These are phyloP conservation scores for Sebastes taczanowskii DNA, from an alignment of 2,797 vertebrate species.

Conservation along the genomic window DNA sequence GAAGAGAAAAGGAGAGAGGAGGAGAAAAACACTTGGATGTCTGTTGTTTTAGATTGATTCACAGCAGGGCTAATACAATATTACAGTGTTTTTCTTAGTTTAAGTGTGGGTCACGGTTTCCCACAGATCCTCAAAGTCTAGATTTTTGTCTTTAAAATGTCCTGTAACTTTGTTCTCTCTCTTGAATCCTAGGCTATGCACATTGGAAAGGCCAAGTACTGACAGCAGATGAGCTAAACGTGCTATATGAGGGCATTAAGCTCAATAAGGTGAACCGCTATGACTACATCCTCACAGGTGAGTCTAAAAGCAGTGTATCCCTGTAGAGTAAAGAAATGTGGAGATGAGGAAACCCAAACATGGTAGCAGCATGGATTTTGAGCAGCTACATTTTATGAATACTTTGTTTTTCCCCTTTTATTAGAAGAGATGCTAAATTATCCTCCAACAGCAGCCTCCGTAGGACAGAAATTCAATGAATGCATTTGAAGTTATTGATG, in stretches of 20 bases:
- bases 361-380: too few relatives aligned
- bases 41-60: neutral
- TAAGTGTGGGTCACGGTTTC: neutral
- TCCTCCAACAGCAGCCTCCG: neutral
- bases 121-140: neutral
- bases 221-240: constrained; percentile 89
- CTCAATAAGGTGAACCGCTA: constrained; percentile 90
- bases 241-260: constrained; percentile 91
- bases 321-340: neutral
- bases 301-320: constrained; percentile 15
- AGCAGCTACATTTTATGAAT: neutral
- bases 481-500: neutral
- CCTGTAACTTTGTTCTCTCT: neutral
- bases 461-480: neutral
- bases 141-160: neutral
- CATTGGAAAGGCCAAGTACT: constrained; percentile 96
- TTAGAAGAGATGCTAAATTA: neutral
- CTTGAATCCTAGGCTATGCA: constrained; percentile 83
- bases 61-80: neutral
- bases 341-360: neutral
- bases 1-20: neutral
- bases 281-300: constrained; percentile 94
- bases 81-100: neutral
- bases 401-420: neutral
- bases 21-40: neutral